Conservation (phyloP, 92 coral and sea anemone genomes). For the Zoanthus sociatus region DNA sequence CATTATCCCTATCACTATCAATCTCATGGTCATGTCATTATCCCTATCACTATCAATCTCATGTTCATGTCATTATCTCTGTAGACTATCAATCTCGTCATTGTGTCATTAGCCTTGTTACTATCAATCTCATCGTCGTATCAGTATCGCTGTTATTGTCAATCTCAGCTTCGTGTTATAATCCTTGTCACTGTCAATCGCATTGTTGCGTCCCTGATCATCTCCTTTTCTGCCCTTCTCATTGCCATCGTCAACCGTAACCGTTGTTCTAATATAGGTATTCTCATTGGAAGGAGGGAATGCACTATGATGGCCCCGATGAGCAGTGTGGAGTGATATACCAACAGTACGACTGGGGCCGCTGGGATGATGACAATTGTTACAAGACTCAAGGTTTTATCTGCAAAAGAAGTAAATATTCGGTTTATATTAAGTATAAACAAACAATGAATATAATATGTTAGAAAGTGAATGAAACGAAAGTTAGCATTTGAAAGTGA, state of each 20-base stretch:
- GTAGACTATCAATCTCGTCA: too few relatives aligned
- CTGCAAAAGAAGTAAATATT: slow-evolving; percentile 70
- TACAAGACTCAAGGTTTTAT: slow-evolving; percentile 70
- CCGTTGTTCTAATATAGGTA: slow-evolving; percentile 28
- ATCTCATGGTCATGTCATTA: too few relatives aligned
- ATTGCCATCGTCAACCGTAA: not conserved
- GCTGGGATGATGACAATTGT: slow-evolving; percentile 77
- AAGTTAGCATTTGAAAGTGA: too few relatives aligned
- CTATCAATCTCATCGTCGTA: too few relatives aligned
- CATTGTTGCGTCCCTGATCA: too few relatives aligned
- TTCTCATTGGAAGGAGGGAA: slow-evolving; percentile 75
- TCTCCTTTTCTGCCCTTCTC: not conserved
- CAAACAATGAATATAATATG: not conserved
- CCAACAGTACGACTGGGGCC: slow-evolving; percentile 81
- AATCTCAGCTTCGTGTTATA: too few relatives aligned
- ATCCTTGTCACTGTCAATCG: too few relatives aligned
- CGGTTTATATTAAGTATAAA: not conserved
- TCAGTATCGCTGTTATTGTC: too few relatives aligned
- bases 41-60: too few relatives aligned
- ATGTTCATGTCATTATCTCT: too few relatives aligned
- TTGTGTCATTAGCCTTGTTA: too few relatives aligned
- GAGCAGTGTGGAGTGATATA: slow-evolving; percentile 78
- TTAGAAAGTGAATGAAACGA: not conserved
- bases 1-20: too few relatives aligned
- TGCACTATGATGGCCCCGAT: slow-evolving; percentile 74